Conservation (phyloP, 2,888 invertebrate genomes). For the Piscicola geometra region DNA sequence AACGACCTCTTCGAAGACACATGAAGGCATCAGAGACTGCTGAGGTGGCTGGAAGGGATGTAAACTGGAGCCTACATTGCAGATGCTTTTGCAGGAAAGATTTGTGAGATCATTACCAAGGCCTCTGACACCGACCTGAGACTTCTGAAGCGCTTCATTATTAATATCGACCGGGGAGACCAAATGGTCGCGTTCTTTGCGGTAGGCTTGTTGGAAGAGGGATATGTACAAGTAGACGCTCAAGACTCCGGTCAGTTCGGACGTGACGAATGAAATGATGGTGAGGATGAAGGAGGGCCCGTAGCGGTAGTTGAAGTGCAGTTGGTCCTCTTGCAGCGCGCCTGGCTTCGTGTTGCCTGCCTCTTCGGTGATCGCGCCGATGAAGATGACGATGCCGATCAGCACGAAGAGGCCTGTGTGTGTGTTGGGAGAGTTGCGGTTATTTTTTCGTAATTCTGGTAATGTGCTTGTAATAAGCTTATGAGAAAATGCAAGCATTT, state of each 20-base stretch:
- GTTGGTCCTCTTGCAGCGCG: constrained; percentile 46
- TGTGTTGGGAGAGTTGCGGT: no score
- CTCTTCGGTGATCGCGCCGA: constrained; percentile 56
- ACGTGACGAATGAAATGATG: constrained; percentile 53
- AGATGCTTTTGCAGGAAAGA: no score
- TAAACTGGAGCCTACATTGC: not conserved
- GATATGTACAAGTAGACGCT: constrained; percentile 56
- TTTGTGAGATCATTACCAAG: no score
- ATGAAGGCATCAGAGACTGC: not conserved
- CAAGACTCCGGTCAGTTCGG: constrained; percentile 55
- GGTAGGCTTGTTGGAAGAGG: constrained; percentile 53
- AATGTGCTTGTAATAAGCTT: no score
- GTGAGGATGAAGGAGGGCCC: constrained; percentile 56
- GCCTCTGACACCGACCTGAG: not conserved
- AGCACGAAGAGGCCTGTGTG: constrained; percentile 52
- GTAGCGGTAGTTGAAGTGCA: constrained; percentile 53
- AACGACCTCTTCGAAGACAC: not conserved
- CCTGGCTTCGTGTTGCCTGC: constrained; percentile 51
- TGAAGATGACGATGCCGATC: constrained; percentile 55
- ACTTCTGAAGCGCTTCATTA: constrained; percentile 22
- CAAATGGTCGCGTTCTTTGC: constrained; percentile 52
- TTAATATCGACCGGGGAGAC: constrained; percentile 32
- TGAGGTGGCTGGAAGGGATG: not conserved
- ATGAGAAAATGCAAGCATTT: no score
- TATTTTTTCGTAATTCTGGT: no score